Percentiles rank a stretch among this genome's conserved stretches.
Evolutionary conservation across 2,113 vertebrate species (phyloP).

Genomic region (Eretmochelys imbricata): DNA sequence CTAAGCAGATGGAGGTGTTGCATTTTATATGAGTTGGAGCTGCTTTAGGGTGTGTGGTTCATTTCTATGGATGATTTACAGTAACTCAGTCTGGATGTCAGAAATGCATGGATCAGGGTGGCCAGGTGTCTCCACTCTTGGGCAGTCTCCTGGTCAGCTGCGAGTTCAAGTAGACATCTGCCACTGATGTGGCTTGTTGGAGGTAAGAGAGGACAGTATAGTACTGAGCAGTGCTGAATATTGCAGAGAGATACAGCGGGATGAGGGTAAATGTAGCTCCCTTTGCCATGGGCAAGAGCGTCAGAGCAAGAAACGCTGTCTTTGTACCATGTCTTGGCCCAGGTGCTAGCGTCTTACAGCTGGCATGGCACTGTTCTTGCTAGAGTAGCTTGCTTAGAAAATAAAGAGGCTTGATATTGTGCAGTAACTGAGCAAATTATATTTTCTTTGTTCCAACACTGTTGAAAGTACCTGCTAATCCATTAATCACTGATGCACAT

Average conservation of each 20-base stretch:
- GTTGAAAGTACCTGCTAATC: background rate
- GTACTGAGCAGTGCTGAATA: background rate
- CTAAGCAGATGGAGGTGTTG: background rate
- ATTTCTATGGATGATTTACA: background rate
- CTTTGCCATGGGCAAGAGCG: background rate
- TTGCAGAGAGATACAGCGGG: background rate
- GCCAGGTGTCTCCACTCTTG: rapidly evolving
- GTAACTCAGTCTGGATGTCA: background rate
- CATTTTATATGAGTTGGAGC: background rate
- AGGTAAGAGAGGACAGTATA: background rate
- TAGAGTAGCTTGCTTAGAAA: background rate
- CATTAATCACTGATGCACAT: background rate
- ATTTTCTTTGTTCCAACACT: background rate
- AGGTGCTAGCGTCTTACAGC: background rate
- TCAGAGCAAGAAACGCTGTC: background rate
- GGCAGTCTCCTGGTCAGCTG: background rate
- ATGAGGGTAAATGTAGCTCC: background rate
- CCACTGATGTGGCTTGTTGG: too few species aligned
- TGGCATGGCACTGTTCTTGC: background rate
- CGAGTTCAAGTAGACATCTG: background rate
- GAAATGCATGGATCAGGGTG: background rate
- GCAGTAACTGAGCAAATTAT: rapidly evolving
- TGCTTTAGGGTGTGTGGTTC: rapidly evolving
- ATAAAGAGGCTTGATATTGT: background rate
- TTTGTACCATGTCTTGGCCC: background rate